Base-by-base conservation (phyloP, 2,888 invertebrate species). In the Holacanthella duospinosa region DNA sequence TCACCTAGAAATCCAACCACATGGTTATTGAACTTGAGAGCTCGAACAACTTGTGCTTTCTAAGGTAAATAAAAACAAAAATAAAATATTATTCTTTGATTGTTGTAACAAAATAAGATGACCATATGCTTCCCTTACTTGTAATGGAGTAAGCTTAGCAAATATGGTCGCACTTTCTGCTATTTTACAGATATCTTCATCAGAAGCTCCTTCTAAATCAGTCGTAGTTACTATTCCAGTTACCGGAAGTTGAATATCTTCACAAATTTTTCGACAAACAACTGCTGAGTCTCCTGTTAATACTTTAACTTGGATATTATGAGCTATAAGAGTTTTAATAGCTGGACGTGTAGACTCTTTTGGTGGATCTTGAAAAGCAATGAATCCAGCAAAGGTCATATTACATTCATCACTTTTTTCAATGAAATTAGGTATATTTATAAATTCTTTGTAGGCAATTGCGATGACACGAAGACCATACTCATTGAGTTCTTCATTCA, bases 291-390 rank as follows among this genome's bases (percentile, higher is more conserved):
- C 68, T 1, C 68, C 68, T 0, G 68, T 68, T 2, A 68, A 48
- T 0, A 68, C 68, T 56, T 68, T 68, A 1, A 68, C 57, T 1
- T 43, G 21, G 4, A 68, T 62, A 43, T 64, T 64, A 28, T 66
- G 59, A 29, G 55, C 28, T 43, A 68, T 12, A 9, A 68, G 44
- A 2, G 27, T 54, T n/a, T 48, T 43, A 0, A 68, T 62, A 1
- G 65, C 66, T 9, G 55, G 64, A 2, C 27, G 29, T 1, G 64
- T 44, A 1, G 29, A 36, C 28, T 66, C 64, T 28, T 68, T 68
- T 12, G 68, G 68, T 0, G 68, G 68, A 29, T 68, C 68, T 0
- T 65, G 57, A n/a, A 68, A 68, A 1, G 64, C 62, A 12, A 68
- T 12, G 4, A 59, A 59, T 0, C 68, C 68, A 1, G 57, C 68